Base-by-base conservation (phyloP, 2,113 vertebrate genomes). In the Bombycilla garrulus region DNA sequence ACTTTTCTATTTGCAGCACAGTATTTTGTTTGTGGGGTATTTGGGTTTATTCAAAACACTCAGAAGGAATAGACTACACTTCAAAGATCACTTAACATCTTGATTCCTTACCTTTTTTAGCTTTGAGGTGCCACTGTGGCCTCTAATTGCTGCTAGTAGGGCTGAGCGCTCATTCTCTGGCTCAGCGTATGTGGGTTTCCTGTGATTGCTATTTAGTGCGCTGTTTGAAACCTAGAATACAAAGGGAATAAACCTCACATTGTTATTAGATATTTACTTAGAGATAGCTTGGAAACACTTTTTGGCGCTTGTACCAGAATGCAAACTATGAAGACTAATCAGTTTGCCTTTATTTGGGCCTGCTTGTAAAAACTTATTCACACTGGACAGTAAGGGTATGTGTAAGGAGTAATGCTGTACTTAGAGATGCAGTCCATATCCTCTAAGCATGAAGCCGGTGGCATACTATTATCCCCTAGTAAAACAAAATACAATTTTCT, bases 61-160 rank as follows among this genome's bases (percentile, higher is more conserved):
- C 40, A 67, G 12, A 3, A 65, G 58, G 58, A 93, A 56, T 3
- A 57, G 15, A 15, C 1, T 26, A 24, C 33, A 44, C 38, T 66
- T 11, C 35, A 42, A 60, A 58, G 35, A 66, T 20, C 26, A 51
- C 15, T 79, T 8, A 67, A 23, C 10, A 26, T 76, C 33, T 66
- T 29, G 19, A 84, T 51, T 65, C 77, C 97, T 97, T 97, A 99
- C 99, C 98, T 99, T 99, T 91, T 92, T 98, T 58, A 99, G 98
- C 92, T 96, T 97, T 72, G 96, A 94, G 44, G 90, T 91, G 54
- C 96, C 98, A 61, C 95, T 98, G 89, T 98, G 98, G 25, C 98
- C 98, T 95, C 98, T 98, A 87, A 99, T 99, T 86, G 99, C 99
- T 4, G 98, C 98, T 81, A 99, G 96, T 11, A 99, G 98, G 53